Conservation (phyloP, 2,797 vertebrate genomes). For the Sebastes miniatus region DNA sequence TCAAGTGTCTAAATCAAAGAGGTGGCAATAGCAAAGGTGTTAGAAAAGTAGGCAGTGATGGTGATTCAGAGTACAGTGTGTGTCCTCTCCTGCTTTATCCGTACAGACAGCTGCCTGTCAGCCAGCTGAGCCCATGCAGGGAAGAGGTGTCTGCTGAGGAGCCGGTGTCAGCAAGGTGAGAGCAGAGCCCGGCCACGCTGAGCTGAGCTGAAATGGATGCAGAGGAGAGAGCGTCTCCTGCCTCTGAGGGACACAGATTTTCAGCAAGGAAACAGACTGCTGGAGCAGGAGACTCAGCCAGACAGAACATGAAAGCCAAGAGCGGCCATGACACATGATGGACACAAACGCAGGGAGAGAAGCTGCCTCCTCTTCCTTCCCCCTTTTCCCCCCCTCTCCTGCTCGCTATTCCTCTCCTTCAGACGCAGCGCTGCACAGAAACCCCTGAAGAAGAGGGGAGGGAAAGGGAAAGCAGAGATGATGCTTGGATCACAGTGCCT, state of each 20-base stretch:
- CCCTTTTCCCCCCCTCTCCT: not conserved
- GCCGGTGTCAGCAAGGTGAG: conserved; percentile 72
- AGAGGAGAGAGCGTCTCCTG: conserved; percentile 59
- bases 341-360: conserved; percentile 71
- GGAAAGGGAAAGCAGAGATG: not conserved
- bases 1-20: conserved; percentile 22
- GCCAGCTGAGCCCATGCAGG: conserved; percentile 73
- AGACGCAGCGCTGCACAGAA: not conserved
- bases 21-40: conserved; percentile 50
- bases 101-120: conserved; percentile 79
- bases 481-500: conserved; percentile 34
- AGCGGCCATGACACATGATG: conserved; percentile 83
- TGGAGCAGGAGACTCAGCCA: conserved; percentile 83
- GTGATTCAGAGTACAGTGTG: conserved; percentile 62
- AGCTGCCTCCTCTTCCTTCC: conserved; percentile 11
- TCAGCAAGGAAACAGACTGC: conserved; percentile 70
- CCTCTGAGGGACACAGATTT: conserved; percentile 79
- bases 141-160: conserved; percentile 68
- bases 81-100: conserved; percentile 62
- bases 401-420: conserved; percentile 24
- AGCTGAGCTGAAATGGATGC: conserved; percentile 69
- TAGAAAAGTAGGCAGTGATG: conserved; percentile 51
- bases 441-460: conserved; percentile 6
- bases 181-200: conserved; percentile 53
- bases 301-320: conserved; percentile 81